phyloP scores from a whole-genome alignment of 1,140 invertebrate species.

The Mylabris phalerata region DNA sequence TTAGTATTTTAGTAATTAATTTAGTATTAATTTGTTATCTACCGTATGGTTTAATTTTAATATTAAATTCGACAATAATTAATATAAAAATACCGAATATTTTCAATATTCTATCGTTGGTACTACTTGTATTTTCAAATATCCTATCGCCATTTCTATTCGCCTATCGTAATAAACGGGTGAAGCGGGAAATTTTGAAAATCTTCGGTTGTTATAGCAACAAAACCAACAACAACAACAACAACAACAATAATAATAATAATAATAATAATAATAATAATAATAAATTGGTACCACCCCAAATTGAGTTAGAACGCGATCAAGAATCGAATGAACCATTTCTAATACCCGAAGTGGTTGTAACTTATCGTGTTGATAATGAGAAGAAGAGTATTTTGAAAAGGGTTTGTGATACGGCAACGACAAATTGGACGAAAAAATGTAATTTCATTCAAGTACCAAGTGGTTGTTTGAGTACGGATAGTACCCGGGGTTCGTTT shows the following conservation, averaged over 20 bases:
- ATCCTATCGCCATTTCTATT: conserved; percentile 70
- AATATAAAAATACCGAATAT: conserved; percentile 41
- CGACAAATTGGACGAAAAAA: conserved; percentile 36
- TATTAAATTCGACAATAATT: conserved; percentile 42
- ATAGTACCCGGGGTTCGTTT: conserved; percentile 34
- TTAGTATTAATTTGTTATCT: conserved; percentile 66
- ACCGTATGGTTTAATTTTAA: conserved; percentile 54
- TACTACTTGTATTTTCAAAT: conserved; percentile 60
- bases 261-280: too few species aligned
- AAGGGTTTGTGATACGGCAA: conserved; percentile 25
- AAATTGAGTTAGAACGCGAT: too few species aligned
- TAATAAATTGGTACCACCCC: too few species aligned
- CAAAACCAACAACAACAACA: conserved; percentile 15
- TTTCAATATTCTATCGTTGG: conserved; percentile 50
- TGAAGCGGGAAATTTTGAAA: conserved; percentile 61
- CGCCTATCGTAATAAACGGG: conserved; percentile 66
- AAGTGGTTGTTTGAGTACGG: conserved; percentile 33
- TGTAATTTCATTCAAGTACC: conserved; percentile 39
- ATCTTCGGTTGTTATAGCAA: conserved; percentile 48
- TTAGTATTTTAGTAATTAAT: conserved; percentile 64
- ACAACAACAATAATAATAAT: too few species aligned
- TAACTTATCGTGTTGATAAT: conserved; percentile 33
- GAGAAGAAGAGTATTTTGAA: conserved; percentile 38
- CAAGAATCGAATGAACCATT: conserved; percentile 15
- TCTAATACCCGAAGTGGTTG: conserved; percentile 33